These are phyloP conservation scores for Drosophila maculinotata DNA, from an alignment of 2,888 invertebrate genomes.

Conservation along the genomic window DNA sequence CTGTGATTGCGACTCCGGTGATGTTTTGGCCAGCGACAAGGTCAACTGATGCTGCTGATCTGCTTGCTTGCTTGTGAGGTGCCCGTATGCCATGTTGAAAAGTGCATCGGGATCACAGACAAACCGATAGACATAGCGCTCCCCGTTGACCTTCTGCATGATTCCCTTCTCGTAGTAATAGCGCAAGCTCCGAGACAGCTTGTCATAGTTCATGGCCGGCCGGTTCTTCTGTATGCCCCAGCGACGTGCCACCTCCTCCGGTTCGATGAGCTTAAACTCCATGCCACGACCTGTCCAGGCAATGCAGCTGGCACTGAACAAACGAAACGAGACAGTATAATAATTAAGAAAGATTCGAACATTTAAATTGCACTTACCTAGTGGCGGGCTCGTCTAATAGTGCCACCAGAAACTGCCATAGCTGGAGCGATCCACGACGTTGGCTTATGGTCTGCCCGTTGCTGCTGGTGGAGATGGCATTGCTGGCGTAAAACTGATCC, in stretches of 20 bases:
- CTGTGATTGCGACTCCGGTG: constrained; percentile 62
- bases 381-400: constrained; percentile 89
- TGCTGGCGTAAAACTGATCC: constrained; percentile 82
- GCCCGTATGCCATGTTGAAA: constrained; percentile 92
- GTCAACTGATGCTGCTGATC: constrained; percentile 70
- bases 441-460: constrained; percentile 85
- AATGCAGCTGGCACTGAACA: constrained; percentile 90
- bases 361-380: constrained; percentile 83
- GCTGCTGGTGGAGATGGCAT: constrained; percentile 79
- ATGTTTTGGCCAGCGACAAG: constrained; percentile 60
- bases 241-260: constrained; percentile 97
- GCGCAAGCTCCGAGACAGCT: constrained; percentile 95
- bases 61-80: constrained; percentile 67
- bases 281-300: constrained; percentile 98
- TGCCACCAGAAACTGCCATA: constrained; percentile 98
- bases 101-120: constrained; percentile 97
- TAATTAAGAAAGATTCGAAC: no score
- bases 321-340: not conserved
- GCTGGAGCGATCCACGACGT: constrained; percentile 93
- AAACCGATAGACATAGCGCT: constrained; percentile 98
- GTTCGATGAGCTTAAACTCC: constrained; percentile 98
- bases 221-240: constrained; percentile 99
- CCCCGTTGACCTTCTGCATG: constrained; percentile 98
- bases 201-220: constrained; percentile 99
- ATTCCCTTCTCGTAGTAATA: constrained; percentile 99